These are phyloP conservation scores for Hemichromis elongatus DNA, from an alignment of 2,113 vertebrate genomes.

Conservation along the genomic window DNA sequence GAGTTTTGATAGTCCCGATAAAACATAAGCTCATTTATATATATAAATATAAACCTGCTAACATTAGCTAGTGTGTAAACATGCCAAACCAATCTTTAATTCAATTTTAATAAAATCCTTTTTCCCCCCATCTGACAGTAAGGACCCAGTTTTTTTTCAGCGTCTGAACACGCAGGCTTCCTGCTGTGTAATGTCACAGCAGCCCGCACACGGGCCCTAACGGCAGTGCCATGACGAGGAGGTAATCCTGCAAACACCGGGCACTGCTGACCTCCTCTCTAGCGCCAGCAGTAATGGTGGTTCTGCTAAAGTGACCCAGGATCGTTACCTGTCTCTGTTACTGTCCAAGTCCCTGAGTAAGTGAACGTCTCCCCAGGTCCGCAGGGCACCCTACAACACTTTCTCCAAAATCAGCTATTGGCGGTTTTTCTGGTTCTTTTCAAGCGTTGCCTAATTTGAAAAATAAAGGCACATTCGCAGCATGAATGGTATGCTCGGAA, in stretches of 20 bases:
- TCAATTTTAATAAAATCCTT: background rate
- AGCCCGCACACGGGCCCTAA: background rate
- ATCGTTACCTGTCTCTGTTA: background rate
- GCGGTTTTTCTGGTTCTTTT: background rate
- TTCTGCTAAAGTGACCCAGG: background rate
- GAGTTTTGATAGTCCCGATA: background rate
- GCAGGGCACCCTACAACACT: background rate
- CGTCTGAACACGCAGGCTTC: background rate
- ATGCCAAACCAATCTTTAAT: background rate
- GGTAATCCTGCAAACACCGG: background rate
- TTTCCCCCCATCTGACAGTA: background rate
- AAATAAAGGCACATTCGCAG: background rate
- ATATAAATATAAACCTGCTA: background rate
- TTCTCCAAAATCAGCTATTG: background rate
- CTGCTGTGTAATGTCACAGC: background rate
- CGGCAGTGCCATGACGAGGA: background rate
- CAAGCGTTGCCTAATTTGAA: background rate
- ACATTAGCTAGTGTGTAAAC: background rate
- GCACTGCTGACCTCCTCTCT: background rate
- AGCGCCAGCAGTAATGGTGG: background rate
- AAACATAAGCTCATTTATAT: background rate
- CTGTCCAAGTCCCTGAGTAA: background rate
- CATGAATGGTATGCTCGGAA: constrained; percentile 14
- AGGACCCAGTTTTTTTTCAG: background rate
- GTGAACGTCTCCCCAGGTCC: background rate